Percentiles rank a stretch among this genome's conserved stretches.
phyloP scores from a whole-genome alignment of 2,888 invertebrate species.

The Carterocephalus palaemon region DNA sequence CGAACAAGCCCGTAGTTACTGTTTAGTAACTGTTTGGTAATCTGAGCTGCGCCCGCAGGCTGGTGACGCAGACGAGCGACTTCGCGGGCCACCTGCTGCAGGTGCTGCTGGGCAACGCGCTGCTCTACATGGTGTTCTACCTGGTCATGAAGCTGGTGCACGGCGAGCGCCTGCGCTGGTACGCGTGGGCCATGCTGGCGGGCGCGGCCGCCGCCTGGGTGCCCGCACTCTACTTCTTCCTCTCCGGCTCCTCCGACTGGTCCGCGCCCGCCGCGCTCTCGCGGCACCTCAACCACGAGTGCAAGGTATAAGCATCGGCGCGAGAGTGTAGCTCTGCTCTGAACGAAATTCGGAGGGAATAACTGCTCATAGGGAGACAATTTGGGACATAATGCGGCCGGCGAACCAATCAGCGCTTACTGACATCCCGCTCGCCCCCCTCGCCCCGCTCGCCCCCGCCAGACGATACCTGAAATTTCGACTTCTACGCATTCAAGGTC shows the following conservation, averaged over 20 bases:
- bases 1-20: too few species aligned
- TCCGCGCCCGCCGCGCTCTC: slow-evolving; percentile 84
- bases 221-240: slow-evolving; percentile 81
- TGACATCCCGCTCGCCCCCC: too few species aligned
- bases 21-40: too few species aligned
- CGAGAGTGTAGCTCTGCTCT: too few species aligned
- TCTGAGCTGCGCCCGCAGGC: slow-evolving; percentile 55
- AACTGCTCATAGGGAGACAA: too few species aligned
- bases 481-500: too few species aligned
- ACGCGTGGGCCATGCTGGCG: slow-evolving; percentile 82
- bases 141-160: slow-evolving; percentile 89
- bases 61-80: slow-evolving; percentile 81
- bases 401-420: too few species aligned
- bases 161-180: slow-evolving; percentile 80
- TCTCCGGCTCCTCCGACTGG: slow-evolving; percentile 52
- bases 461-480: slow-evolving; percentile 79
- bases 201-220: slow-evolving; percentile 83
- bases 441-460: too few species aligned
- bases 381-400: too few species aligned
- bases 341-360: too few species aligned
- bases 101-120: slow-evolving; percentile 89
- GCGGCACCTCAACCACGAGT: slow-evolving; percentile 73
- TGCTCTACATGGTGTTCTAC: slow-evolving; percentile 90
- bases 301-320: slow-evolving; percentile 52
- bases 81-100: slow-evolving; percentile 89